Conservation (phyloP, 2,113 vertebrate genomes). For the Pomatorhinus ruficollis region DNA sequence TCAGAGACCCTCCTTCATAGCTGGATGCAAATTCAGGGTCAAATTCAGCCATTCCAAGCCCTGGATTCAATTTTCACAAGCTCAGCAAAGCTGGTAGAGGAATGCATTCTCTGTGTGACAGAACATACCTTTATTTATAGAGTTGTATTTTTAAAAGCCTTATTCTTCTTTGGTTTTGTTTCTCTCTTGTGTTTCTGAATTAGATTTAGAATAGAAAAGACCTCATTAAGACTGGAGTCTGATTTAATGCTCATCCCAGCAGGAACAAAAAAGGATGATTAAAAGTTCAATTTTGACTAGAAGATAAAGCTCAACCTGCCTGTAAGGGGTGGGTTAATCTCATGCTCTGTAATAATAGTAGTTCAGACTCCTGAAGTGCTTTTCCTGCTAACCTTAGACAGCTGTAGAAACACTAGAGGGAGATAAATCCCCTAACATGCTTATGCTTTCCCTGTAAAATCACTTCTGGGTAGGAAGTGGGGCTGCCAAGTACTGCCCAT, state of each 20-base stretch:
- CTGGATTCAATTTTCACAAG: not conserved
- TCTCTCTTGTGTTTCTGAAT: not conserved
- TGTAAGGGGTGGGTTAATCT: constrained; percentile 29
- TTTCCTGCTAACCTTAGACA: constrained; percentile 7
- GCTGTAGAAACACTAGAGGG: not conserved
- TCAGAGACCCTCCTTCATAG: not conserved
- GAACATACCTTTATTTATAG: not conserved
- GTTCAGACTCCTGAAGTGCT: constrained; percentile 42
- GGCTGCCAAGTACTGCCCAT: not conserved
- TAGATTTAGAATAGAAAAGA: constrained; percentile 30
- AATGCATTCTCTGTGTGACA: not conserved
- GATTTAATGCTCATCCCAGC: constrained; percentile 36
- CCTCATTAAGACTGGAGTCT: constrained; percentile 49
- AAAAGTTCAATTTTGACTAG: constrained; percentile 28
- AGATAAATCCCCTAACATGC: not conserved
- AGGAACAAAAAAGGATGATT: constrained; percentile 45
- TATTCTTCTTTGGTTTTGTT: not conserved
- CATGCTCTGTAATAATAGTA: constrained; percentile 35
- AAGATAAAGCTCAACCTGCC: constrained; percentile 30
- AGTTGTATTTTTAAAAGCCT: not conserved
- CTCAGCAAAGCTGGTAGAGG: not conserved
- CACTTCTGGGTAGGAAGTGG: not conserved
- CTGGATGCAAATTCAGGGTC: not conserved
- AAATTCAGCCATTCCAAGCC: not conserved
- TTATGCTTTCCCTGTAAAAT: not conserved